Percentiles rank a stretch among this genome's conserved stretches.
phyloP scores from a whole-genome alignment of 2,113 vertebrate species.

The Mirza zaza region DNA sequence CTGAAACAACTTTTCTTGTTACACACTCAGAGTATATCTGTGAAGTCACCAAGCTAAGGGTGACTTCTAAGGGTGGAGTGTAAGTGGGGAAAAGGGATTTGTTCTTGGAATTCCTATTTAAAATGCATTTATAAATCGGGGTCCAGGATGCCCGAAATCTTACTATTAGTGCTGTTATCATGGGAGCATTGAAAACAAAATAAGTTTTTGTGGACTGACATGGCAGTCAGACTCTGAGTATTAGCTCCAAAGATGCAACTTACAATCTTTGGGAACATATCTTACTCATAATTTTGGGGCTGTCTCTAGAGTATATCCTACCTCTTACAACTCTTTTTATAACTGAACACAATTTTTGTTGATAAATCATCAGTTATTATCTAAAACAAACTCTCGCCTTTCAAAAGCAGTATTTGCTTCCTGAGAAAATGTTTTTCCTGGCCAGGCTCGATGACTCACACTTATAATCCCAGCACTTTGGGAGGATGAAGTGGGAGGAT shows the following conservation, averaged over 20 bases:
- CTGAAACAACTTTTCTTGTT: background rate
- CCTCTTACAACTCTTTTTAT: background rate
- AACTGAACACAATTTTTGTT: background rate
- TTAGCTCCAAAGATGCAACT: background rate
- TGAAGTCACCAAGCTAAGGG: background rate
- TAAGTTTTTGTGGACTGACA: background rate
- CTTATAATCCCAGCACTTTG: background rate
- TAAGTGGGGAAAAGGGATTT: too few species aligned
- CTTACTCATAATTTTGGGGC: background rate
- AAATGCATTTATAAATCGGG: background rate
- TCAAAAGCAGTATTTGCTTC: background rate
- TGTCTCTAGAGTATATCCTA: background rate
- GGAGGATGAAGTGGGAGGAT: background rate
- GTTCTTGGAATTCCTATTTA: background rate
- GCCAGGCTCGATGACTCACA: background rate
- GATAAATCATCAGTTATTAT: background rate
- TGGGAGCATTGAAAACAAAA: background rate
- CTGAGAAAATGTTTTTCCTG: background rate
- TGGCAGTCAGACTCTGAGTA: background rate
- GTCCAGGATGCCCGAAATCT: background rate
- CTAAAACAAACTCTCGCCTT: background rate
- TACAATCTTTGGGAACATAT: background rate
- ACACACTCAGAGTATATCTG: background rate
- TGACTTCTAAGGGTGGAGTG: background rate
- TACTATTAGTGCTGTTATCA: background rate